Conservation (phyloP, 2,113 vertebrate genomes). For the Clupea harengus region DNA sequence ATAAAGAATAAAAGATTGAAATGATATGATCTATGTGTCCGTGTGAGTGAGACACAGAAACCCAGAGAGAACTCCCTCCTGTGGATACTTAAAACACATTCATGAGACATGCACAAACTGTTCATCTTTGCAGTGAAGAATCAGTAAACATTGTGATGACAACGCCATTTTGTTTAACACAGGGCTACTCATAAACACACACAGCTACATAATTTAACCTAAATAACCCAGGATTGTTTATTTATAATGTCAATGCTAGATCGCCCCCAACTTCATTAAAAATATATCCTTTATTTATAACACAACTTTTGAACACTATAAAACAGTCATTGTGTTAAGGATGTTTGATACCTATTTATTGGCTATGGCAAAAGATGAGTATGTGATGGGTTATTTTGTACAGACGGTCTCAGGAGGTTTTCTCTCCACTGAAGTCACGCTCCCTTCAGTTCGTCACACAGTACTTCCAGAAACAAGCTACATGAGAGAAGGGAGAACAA, state of each 20-base stretch:
- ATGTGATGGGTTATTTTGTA: conserved; percentile 27
- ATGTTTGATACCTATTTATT: conserved; percentile 22
- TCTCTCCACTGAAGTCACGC: neutral
- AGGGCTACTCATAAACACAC: neutral
- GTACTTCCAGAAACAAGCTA: conserved; percentile 85
- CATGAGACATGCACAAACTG: neutral
- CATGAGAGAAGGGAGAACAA: conserved; percentile 23
- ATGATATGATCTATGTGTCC: neutral
- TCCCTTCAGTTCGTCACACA: conserved; percentile 74
- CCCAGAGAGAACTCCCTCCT: neutral
- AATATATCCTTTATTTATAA: conserved; percentile 63
- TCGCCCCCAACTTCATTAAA: conserved; percentile 52
- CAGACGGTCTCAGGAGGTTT: conserved; percentile 4
- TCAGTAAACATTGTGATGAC: too few relatives aligned
- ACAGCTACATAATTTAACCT: neutral
- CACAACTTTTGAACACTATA: conserved; percentile 31
- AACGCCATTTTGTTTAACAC: neutral
- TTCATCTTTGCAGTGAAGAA: neutral
- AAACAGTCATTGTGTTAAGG: conserved; percentile 38
- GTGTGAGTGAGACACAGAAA: neutral
- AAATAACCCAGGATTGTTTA: neutral
- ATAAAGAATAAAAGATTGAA: neutral
- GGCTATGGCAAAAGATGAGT: conserved; percentile 29
- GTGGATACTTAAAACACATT: neutral
- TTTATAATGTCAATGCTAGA: conserved; percentile 16